These are phyloP conservation scores for Macaca mulatta DNA, from an alignment of 2,113 vertebrate species.

Conservation along the genomic window DNA sequence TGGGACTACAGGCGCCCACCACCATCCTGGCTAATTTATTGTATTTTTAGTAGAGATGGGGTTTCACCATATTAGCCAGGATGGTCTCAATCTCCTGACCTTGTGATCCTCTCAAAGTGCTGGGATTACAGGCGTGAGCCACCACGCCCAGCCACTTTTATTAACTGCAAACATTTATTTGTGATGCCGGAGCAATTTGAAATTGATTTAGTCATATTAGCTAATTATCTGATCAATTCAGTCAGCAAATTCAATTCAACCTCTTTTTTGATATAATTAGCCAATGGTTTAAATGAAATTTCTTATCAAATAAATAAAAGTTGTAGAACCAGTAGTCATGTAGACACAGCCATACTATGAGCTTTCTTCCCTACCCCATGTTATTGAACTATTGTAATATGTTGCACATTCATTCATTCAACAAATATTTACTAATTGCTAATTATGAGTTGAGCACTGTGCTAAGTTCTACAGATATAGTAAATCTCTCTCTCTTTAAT, in stretches of 20 bases:
- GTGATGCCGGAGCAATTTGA: constrained; percentile 24
- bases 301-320: constrained; percentile 23
- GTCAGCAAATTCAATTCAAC: constrained; percentile 27
- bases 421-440: not conserved
- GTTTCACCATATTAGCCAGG: too few species aligned
- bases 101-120: too few species aligned
- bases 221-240: constrained; percentile 29
- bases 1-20: too few species aligned
- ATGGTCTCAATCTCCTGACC: too few species aligned
- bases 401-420: constrained; percentile 4
- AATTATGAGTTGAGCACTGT: not conserved
- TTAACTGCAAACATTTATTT: constrained; percentile 29
- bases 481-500: not conserved
- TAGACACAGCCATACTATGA: not conserved
- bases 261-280: not conserved
- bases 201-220: constrained; percentile 29
- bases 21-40: too few species aligned
- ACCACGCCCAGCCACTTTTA: not conserved
- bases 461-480: not conserved
- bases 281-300: constrained; percentile 32
- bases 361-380: not conserved
- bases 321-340: not conserved
- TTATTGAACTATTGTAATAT: not conserved
- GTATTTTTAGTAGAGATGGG: too few species aligned
- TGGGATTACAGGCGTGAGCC: too few species aligned